A percentile compares a stretch with the other conserved stretches of the same genome.
These are phyloP conservation scores for Antedon mediterranea DNA, from an alignment of 53 echinoderm and acorn worm species.

Conservation along the genomic window DNA sequence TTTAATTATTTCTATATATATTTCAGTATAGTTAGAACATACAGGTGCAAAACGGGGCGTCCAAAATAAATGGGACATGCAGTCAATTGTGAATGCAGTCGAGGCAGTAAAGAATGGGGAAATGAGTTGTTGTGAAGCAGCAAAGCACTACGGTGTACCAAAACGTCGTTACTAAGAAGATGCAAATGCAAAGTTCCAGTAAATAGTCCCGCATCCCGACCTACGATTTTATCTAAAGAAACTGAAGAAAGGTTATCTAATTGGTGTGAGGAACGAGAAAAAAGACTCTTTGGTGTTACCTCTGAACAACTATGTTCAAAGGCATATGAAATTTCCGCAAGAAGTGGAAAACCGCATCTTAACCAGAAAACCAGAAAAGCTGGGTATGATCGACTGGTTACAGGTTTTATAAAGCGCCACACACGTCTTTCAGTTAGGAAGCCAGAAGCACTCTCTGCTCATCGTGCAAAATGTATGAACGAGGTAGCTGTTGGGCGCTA, in stretches of 20 bases:
- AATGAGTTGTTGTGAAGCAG: too few relatives aligned
- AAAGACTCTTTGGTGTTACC: too few relatives aligned
- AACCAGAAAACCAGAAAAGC: conserved; percentile 19
- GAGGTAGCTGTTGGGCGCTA: conserved; percentile 19
- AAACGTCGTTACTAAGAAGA: conserved; percentile 18
- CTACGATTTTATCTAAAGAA: conserved; percentile 25
- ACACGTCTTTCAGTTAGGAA: conserved; percentile 20
- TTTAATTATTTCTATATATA: too few relatives aligned
- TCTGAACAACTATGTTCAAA: too few relatives aligned
- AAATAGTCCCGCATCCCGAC: conserved; percentile 19
- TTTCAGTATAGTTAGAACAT: too few relatives aligned
- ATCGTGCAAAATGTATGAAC: conserved; percentile 31
- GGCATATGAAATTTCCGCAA: too few relatives aligned
- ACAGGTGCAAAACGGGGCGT: too few relatives aligned
- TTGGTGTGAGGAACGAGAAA: conserved; percentile 33
- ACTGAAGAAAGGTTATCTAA: conserved; percentile 11
- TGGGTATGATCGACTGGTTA: conserved; percentile 36
- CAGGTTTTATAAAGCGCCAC: conserved; percentile 16
- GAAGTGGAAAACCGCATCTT: conserved; percentile 20
- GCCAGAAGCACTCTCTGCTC: conserved; percentile 33
- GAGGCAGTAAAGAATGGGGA: too few relatives aligned
- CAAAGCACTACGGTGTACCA: too few relatives aligned
- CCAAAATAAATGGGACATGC: too few relatives aligned
- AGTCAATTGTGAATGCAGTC: too few relatives aligned
- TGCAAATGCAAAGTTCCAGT: conserved; percentile 18